Evolutionary conservation across 2,888 invertebrate species (phyloP).

Genomic region (Drepana falcataria): DNA sequence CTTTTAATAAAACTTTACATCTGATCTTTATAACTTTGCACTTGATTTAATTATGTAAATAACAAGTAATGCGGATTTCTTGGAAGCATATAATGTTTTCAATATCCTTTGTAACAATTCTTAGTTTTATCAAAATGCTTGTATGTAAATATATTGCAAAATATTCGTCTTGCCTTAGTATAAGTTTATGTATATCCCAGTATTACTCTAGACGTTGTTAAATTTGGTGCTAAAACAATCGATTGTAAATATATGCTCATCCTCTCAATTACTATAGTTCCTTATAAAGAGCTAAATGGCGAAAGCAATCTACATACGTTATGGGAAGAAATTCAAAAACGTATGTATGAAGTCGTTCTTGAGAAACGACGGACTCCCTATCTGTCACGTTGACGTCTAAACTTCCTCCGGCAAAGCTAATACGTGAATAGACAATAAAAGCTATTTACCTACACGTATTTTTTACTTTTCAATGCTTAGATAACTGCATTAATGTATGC

Average conservation of each 20-base stretch:
- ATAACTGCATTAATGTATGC: neutral
- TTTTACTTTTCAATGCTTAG: slow-evolving; percentile 1
- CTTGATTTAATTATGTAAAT: slow-evolving; percentile 25
- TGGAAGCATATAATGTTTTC: no score
- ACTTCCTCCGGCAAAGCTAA: no score
- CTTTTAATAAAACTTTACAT: slow-evolving; percentile 18
- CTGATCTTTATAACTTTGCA: slow-evolving; percentile 17
- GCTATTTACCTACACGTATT: neutral
- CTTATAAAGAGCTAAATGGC: neutral
- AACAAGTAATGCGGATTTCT: neutral
- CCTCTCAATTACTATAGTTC: neutral
- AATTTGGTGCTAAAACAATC: slow-evolving; percentile 6
- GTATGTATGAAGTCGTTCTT: no score
- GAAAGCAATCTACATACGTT: no score
- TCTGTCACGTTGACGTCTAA: no score
- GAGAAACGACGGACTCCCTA: no score
- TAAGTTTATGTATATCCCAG: slow-evolving; percentile 31
- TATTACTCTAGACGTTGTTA: slow-evolving; percentile 43
- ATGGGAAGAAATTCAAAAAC: no score
- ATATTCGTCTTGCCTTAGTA: slow-evolving; percentile 43
- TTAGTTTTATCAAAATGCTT: no score
- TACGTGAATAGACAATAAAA: no score
- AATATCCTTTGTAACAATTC: no score
- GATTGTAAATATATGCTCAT: neutral
- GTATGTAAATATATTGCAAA: slow-evolving; percentile 39